Base-by-base conservation (phyloP, 2,888 invertebrate genomes). In the Cephus pulcher region DNA sequence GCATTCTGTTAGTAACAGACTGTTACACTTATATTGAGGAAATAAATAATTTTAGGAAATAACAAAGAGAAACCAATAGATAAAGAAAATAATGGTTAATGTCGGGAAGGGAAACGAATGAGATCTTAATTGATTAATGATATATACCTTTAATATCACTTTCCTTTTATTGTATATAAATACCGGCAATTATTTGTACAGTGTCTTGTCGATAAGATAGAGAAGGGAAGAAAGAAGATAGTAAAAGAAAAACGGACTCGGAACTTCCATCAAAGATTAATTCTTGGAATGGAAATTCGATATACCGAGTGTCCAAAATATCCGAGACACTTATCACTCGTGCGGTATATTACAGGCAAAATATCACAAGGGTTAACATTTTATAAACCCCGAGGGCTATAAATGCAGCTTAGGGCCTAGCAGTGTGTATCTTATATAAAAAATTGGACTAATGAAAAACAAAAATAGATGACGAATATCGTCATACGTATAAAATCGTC, bases 261-360 rank as follows among this genome's bases (percentile, higher is more conserved):
- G 56, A 56, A 56, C 23, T 23, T 23, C 2, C 9, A 56, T 56
- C 23, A 23, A 56, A 15, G 9, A 56, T 56, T 6, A 23, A 56
- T 56, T 56, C 56, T 56, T 56, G 0, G 1, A 35, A 23, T 23
- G 56, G 23, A 56, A 56, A 56, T 56, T 23, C 23, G 56, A 56
- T 56, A 23, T 56, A 56, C 56, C 56, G 56, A 56, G 56, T 56
- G 23, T 56, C 56, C 23, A 56, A 56, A 56, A 56, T 23, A 56
- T 23, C 23, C 56, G 23, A 56, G 56, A 56, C 56, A 56, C 56
- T 56, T 56, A 56, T 56, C 56, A 56, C 56, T 56, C 56, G 56
- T 56, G 71, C 34, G 34, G 71, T 71, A 32, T 30, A 71, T 71
- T 71, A 71, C 71, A 71, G 71, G 56, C 23, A 71, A 71, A 71